phyloP scores from a whole-genome alignment of 64 coral and sea anemone species.

The Dendrophyllia cribrosa region DNA sequence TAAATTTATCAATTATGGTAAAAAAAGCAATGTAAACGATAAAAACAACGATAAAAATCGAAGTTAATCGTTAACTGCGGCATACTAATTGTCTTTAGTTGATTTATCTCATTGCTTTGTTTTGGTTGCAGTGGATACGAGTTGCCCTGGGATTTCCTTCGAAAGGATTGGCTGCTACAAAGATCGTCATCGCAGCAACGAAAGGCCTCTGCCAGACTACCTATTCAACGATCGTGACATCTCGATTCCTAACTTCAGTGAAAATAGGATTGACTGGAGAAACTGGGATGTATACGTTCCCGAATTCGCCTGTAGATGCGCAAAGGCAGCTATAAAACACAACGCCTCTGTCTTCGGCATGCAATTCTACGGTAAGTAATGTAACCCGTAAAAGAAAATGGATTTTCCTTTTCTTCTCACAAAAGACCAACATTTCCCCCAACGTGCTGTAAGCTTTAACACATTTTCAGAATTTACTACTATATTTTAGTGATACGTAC shows the following conservation, averaged over 20 bases:
- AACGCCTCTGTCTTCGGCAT: constrained; percentile 37
- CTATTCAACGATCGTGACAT: constrained; percentile 67
- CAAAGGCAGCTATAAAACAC: neutral
- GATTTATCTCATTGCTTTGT: neutral
- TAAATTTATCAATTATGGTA: too few species aligned
- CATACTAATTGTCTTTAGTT: neutral
- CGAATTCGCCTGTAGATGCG: constrained; percentile 62
- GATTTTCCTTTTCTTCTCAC: too few species aligned
- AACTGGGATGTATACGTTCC: constrained; percentile 69
- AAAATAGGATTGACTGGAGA: constrained; percentile 58
- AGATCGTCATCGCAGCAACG: constrained; percentile 10
- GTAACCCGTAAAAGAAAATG: too few species aligned
- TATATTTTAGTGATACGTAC: too few species aligned
- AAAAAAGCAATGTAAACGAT: too few species aligned
- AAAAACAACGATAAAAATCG: too few species aligned
- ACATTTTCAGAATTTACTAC: too few species aligned
- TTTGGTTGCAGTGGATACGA: constrained; percentile 30
- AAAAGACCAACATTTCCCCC: too few species aligned
- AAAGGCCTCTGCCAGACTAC: constrained; percentile 58
- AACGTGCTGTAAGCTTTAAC: too few species aligned
- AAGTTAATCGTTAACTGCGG: too few species aligned
- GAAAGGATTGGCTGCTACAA: constrained; percentile 47
- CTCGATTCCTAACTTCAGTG: neutral
- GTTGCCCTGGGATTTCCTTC: neutral
- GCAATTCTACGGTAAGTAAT: constrained; percentile 64